A percentile compares a stretch with the other conserved stretches of the same genome.
Evolutionary conservation across 1,140 invertebrate species (phyloP).

Genomic region (Euura saliciscinereae): DNA sequence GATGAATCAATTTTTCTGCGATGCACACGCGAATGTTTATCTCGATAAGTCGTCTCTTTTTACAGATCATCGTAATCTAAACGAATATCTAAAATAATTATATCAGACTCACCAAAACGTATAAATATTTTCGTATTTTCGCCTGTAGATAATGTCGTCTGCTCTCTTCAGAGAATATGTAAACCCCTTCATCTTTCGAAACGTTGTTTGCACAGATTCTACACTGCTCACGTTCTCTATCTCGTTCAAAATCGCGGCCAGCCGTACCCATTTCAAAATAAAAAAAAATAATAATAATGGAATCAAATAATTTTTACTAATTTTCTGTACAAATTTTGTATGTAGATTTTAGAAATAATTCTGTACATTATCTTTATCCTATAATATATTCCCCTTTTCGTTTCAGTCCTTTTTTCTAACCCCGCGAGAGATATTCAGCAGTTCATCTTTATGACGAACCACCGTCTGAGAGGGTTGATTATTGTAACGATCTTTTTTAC

Average conservation of each 20-base stretch:
- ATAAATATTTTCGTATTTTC: slow-evolving; percentile 64
- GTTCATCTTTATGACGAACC: slow-evolving; percentile 39
- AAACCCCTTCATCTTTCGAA: slow-evolving; percentile 46
- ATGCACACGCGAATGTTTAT: too few relatives aligned
- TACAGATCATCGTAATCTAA: too few relatives aligned
- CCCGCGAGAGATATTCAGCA: slow-evolving; percentile 24
- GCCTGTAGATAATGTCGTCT: slow-evolving; percentile 58
- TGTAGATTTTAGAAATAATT: not conserved
- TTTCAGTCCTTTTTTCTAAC: not conserved
- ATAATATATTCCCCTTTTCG: not conserved
- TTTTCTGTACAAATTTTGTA: too few relatives aligned
- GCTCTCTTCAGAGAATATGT: slow-evolving; percentile 62
- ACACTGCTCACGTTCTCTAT: slow-evolving; percentile 45
- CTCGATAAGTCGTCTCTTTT: too few relatives aligned
- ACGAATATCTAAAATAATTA: slow-evolving; percentile 4
- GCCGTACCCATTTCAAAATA: slow-evolving; percentile 47
- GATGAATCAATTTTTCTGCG: too few relatives aligned
- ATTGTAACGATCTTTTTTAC: slow-evolving; percentile 52
- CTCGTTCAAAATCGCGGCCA: slow-evolving; percentile 38
- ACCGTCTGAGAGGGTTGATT: slow-evolving; percentile 21
- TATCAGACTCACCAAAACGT: slow-evolving; percentile 57
- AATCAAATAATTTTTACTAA: not conserved
- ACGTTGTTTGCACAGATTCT: slow-evolving; percentile 61
- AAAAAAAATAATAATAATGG: slow-evolving; percentile 10
- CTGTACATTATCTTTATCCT: not conserved